Base-by-base conservation (phyloP, 2,797 vertebrate species). In the Chaetophractus vellerosus region DNA sequence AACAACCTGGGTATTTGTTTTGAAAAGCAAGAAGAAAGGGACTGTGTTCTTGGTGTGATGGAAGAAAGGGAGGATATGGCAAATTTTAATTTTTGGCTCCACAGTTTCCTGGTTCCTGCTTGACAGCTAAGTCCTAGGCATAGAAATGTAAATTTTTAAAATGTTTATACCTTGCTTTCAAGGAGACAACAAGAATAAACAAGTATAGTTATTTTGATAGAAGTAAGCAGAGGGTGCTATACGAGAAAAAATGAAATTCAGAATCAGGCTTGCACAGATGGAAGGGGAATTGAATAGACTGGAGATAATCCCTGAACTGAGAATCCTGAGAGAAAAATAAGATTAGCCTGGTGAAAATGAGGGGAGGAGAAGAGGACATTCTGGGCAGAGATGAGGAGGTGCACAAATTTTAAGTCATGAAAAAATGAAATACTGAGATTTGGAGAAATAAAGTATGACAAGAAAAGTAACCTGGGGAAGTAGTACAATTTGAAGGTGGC, bases 231-330 rank as follows among this genome's bases (percentile, higher is more conserved):
- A 85, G 61, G 18, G 15, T 52, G 12, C 28, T 64, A 9, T 52
- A 14, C 33, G 24, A 68, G 26, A 88, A 78, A 68, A 91, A 82
- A 50, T 57, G 86, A 61, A 76, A 91, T 69, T 78, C 50, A 33
- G 64, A 33, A 66, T 66, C 19, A 2, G 9, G 33, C 50, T 33
- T 90, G 14, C 71, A 61, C 16, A 66, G 55, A 3, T 0, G 21
- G 19, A 26, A 90, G 33, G 45, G 63, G 8, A 84, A 24, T 31
- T 41, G 38, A 76, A 33, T 50, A 26, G 48, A 2, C 48, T 52
- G 6, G 8, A 79, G 9, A 55, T 61, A 11, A 94, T 48, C 59
- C 33, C 26, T 45, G 61, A 92, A 71, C 61, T 12, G n/a, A 79
- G 36, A 79, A 4, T 74, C 55, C 63, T 68, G n/a, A 79, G 68